These are phyloP conservation scores for Agrochola circellaris DNA, from an alignment of 2,888 invertebrate species.

Conservation along the genomic window DNA sequence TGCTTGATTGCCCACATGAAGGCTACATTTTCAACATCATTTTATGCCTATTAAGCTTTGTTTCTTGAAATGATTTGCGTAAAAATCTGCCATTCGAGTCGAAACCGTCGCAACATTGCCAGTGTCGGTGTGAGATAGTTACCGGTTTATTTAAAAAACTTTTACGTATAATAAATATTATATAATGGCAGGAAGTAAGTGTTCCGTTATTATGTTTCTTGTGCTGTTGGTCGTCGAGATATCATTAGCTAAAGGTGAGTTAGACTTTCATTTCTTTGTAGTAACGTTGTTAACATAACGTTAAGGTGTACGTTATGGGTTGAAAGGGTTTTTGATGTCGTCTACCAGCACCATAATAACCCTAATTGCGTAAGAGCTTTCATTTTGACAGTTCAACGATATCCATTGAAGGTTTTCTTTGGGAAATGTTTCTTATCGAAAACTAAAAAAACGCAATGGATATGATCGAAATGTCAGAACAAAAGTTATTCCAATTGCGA, in stretches of 20 bases:
- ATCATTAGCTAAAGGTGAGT: conserved; percentile 62
- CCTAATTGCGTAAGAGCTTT: background rate
- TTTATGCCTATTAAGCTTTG: conserved; percentile 58
- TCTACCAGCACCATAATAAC: background rate
- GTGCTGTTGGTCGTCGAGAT: conserved; percentile 48
- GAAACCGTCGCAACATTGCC: conserved; percentile 60
- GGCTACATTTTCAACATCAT: conserved; percentile 63
- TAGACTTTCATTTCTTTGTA: conserved; percentile 48
- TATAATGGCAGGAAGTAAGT: conserved; percentile 58
- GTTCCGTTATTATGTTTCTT: conserved; percentile 46
- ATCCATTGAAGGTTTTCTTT: background rate
- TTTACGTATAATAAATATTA: conserved; percentile 47
- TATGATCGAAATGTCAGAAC: background rate
- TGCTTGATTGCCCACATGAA: conserved; percentile 57
- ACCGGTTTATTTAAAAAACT: conserved; percentile 33
- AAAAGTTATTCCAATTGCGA: background rate
- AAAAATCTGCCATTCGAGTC: conserved; percentile 67
- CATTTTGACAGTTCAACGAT: background rate
- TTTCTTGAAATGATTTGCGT: conserved; percentile 62
- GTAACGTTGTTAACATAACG: background rate
- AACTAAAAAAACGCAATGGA: background rate
- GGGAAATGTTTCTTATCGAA: background rate
- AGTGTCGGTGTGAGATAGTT: conserved; percentile 51
- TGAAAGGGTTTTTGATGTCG: background rate
- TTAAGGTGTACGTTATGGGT: conserved; percentile 6